phyloP scores from a whole-genome alignment of 2,797 vertebrate genomes.

The Darevskia nairensis region DNA sequence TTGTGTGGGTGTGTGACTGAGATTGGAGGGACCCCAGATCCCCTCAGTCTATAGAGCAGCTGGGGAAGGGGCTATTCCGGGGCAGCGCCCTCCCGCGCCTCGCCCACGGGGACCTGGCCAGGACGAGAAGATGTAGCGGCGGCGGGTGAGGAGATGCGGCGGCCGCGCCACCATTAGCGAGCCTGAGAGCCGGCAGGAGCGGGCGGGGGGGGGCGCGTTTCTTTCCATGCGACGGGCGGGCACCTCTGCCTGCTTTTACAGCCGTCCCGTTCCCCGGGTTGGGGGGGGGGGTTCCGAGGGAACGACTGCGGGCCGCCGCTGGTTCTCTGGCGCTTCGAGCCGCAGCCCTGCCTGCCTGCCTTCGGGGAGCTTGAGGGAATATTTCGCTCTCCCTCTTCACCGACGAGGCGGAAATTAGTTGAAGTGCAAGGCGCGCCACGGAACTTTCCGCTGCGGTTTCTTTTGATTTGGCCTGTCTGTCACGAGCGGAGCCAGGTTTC shows the following conservation, averaged over 20 bases:
- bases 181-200: background rate
- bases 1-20: conserved; percentile 11
- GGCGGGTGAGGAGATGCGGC: conserved; percentile 42
- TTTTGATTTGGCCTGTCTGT: background rate
- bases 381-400: background rate
- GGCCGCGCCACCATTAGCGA: background rate
- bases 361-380: background rate
- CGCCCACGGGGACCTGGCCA: background rate
- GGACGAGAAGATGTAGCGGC: conserved; percentile 39
- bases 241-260: no score
- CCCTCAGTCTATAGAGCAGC: conserved; percentile 38
- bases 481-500: background rate
- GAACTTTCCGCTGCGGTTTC: background rate
- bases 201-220: background rate
- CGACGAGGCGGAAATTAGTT: background rate
- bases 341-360: background rate
- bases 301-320: background rate
- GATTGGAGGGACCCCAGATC: background rate
- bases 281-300: background rate
- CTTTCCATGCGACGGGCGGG: no score
- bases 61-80: background rate
- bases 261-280: no score
- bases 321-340: background rate
- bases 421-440: background rate
- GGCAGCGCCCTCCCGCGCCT: background rate